These are phyloP conservation scores for Neuroscelio doddi DNA, from an alignment of 2,888 invertebrate genomes.

Conservation along the genomic window DNA sequence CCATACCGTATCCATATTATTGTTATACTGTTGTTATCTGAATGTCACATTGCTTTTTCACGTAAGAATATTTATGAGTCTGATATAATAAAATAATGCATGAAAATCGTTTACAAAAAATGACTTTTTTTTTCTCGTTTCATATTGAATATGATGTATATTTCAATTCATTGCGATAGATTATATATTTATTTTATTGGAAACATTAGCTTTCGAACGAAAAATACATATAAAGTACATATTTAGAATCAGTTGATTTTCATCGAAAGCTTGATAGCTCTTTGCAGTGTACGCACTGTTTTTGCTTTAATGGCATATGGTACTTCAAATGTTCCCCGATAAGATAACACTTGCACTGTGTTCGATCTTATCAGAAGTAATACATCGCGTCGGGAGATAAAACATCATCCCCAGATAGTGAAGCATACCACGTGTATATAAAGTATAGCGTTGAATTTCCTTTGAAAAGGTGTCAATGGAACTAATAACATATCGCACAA, in stretches of 20 bases:
- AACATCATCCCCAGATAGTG: slow-evolving; percentile 22
- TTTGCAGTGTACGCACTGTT: slow-evolving; percentile 51
- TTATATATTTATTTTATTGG: not conserved
- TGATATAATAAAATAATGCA: too few relatives aligned
- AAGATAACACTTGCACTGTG: slow-evolving; percentile 62
- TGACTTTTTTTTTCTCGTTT: too few relatives aligned
- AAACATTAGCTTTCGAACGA: not conserved
- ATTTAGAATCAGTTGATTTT: slow-evolving; percentile 13
- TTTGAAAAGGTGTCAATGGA: slow-evolving; percentile 32
- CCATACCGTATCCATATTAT: too few relatives aligned
- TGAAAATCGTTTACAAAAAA: too few relatives aligned
- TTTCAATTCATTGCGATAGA: not conserved
- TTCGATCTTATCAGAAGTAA: slow-evolving; percentile 58
- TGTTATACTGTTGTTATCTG: too few relatives aligned
- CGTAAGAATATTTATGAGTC: too few relatives aligned
- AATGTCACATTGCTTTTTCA: too few relatives aligned
- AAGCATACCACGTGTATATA: slow-evolving; percentile 18
- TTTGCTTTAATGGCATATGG: slow-evolving; percentile 61
- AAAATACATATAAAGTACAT: not conserved
- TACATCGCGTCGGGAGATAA: slow-evolving; percentile 30
- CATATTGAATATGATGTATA: not conserved
- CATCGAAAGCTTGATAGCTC: slow-evolving; percentile 52
- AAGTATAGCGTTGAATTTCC: slow-evolving; percentile 5
- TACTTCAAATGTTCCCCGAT: slow-evolving; percentile 53
- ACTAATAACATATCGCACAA: slow-evolving; percentile 21